Evolutionary conservation across 2,797 vertebrate genomes (phyloP).

Genomic region (Cossypha polioptera): DNA sequence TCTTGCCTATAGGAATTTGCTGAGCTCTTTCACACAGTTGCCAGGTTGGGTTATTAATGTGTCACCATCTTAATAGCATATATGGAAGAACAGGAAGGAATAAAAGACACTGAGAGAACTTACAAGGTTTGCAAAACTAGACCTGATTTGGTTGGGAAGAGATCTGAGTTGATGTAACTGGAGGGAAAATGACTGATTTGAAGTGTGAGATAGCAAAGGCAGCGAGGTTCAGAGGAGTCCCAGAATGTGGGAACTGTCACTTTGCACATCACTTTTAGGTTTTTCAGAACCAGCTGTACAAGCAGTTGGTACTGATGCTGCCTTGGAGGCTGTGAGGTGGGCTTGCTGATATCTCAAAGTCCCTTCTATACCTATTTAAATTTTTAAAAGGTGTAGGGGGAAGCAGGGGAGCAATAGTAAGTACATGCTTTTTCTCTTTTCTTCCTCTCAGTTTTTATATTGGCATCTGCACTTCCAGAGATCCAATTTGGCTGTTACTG

Average conservation of each 20-base stretch:
- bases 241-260: not conserved
- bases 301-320: not conserved
- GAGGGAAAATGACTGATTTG: not conserved
- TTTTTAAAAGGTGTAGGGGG: accelerated
- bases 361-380: not conserved
- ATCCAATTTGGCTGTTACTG: not conserved
- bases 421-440: not conserved
- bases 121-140: not conserved
- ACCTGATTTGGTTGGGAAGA: not conserved
- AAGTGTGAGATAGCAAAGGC: not conserved
- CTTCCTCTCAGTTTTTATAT: not conserved
- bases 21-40: not conserved
- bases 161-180: not conserved
- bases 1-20: not conserved
- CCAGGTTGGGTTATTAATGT: not conserved
- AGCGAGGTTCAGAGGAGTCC: not conserved
- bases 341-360: not conserved
- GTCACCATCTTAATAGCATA: not conserved
- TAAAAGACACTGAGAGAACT: not conserved
- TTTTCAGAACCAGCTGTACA: not conserved
- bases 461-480: not conserved
- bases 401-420: not conserved
- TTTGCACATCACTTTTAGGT: not conserved
- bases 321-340: not conserved
- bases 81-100: not conserved